Evolutionary conservation across 2,888 invertebrate species (phyloP).

Genomic region (Melanostoma scalare): DNA sequence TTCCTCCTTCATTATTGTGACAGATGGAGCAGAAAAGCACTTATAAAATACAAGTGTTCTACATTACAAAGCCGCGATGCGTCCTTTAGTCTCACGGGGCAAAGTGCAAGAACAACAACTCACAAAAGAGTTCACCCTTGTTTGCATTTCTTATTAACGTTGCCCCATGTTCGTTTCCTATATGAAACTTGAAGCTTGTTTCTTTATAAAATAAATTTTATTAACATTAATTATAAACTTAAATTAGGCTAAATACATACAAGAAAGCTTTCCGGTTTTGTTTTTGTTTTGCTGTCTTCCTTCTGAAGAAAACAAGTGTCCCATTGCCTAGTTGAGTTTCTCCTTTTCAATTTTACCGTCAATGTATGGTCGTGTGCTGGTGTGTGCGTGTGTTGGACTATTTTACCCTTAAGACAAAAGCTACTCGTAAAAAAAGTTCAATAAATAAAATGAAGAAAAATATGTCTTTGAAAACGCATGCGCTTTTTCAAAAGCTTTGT

Average conservation of each 20-base stretch:
- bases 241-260: constrained; percentile 64
- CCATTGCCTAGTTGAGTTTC: constrained; percentile 61
- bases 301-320: constrained; percentile 66
- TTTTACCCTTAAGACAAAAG: not conserved
- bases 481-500: constrained; percentile 38
- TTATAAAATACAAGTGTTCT: no score
- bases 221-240: constrained; percentile 63
- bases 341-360: constrained; percentile 17
- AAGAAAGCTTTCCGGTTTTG: constrained; percentile 63
- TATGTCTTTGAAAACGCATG: constrained; percentile 39
- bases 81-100: not conserved
- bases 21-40: no score
- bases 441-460: constrained; percentile 2
- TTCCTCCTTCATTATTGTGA: no score
- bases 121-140: constrained; percentile 13
- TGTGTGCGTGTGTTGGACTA: not conserved
- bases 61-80: no score
- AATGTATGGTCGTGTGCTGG: not conserved
- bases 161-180: constrained; percentile 16
- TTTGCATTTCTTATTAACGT: constrained; percentile 23
- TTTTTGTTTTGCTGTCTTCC: constrained; percentile 64
- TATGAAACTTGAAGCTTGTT: constrained; percentile 15
- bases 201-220: constrained; percentile 41
- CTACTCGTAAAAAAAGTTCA: constrained; percentile 21
- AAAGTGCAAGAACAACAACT: constrained; percentile 15